A percentile compares a stretch with the other conserved stretches of the same genome.
These are phyloP conservation scores for Rhinopithecus roxellana DNA, from an alignment of 2,113 vertebrate species.

Conservation along the genomic window DNA sequence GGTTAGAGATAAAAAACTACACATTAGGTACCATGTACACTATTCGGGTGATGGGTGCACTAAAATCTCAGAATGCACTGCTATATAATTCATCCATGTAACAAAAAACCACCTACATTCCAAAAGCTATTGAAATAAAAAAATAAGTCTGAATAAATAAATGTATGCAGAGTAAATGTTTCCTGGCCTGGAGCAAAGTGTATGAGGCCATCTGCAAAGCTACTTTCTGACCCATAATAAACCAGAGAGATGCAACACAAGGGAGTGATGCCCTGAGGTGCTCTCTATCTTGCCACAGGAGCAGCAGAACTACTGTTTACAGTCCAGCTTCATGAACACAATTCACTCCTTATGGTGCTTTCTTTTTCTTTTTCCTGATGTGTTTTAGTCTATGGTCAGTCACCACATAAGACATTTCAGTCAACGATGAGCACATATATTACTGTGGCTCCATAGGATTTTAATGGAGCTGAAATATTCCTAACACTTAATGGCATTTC, in stretches of 20 bases:
- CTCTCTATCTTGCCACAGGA: not conserved
- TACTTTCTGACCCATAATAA: not conserved
- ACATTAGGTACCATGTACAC: not conserved
- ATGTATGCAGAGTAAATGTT: not conserved
- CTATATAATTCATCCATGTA: no score
- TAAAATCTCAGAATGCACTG: not conserved
- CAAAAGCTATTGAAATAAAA: not conserved
- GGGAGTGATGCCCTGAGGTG: fast-evolving
- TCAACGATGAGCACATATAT: not conserved
- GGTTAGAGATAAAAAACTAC: not conserved
- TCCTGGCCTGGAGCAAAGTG: not conserved
- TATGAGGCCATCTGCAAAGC: not conserved
- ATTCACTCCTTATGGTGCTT: not conserved
- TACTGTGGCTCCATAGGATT: not conserved
- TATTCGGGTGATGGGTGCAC: not conserved
- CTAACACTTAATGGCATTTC: not conserved
- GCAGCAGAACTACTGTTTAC: not conserved
- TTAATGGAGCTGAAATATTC: not conserved
- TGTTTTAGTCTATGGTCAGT: not conserved
- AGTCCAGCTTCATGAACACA: not conserved
- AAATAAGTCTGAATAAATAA: not conserved
- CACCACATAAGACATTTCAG: not conserved
- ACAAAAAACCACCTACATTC: no score
- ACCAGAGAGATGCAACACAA: not conserved
- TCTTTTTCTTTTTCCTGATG: not conserved